A percentile compares a stretch with the other conserved stretches of the same genome.
phyloP scores from a whole-genome alignment of 2,888 invertebrate genomes.

The Blastobasis lacticolella region DNA sequence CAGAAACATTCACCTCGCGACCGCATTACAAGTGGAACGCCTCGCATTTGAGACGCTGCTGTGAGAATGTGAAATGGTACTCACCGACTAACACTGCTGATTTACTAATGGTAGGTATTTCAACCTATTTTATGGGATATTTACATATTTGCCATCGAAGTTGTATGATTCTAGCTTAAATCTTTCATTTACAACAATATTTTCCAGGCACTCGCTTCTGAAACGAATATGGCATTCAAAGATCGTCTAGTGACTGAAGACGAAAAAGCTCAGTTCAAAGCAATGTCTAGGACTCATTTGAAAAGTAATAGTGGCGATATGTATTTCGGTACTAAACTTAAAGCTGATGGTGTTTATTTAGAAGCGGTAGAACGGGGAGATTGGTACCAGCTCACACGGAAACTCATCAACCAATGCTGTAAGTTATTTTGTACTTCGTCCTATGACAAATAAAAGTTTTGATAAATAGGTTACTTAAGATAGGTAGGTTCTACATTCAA shows the following conservation, averaged over 20 bases:
- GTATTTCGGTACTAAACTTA: slow-evolving; percentile 38
- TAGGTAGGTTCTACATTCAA: no score
- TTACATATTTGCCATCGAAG: not conserved
- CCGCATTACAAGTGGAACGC: slow-evolving; percentile 84
- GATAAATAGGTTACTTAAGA: no score
- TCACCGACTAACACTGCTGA: slow-evolving; percentile 37
- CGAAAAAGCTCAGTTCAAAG: slow-evolving; percentile 78
- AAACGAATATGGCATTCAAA: slow-evolving; percentile 83
- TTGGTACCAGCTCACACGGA: slow-evolving; percentile 76
- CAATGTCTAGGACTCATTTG: slow-evolving; percentile 71
- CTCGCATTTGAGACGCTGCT: slow-evolving; percentile 83
- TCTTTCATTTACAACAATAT: not conserved
- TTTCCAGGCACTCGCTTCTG: slow-evolving; percentile 80
- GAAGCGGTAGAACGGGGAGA: slow-evolving; percentile 68
- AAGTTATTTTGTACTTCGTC: slow-evolving; percentile 35
- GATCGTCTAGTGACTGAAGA: slow-evolving; percentile 80
- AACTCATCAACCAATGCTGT: slow-evolving; percentile 79
- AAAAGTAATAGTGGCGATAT: slow-evolving; percentile 32
- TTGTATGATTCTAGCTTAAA: not conserved
- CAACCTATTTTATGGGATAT: not conserved
- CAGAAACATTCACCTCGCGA: slow-evolving; percentile 42
- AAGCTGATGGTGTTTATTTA: slow-evolving; percentile 50
- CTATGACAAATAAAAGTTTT: not conserved
- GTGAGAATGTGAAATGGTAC: slow-evolving; percentile 78
- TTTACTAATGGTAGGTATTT: slow-evolving; percentile 30